phyloP scores from a whole-genome alignment of 2,113 vertebrate species.

The Uropsilus gracilis region DNA sequence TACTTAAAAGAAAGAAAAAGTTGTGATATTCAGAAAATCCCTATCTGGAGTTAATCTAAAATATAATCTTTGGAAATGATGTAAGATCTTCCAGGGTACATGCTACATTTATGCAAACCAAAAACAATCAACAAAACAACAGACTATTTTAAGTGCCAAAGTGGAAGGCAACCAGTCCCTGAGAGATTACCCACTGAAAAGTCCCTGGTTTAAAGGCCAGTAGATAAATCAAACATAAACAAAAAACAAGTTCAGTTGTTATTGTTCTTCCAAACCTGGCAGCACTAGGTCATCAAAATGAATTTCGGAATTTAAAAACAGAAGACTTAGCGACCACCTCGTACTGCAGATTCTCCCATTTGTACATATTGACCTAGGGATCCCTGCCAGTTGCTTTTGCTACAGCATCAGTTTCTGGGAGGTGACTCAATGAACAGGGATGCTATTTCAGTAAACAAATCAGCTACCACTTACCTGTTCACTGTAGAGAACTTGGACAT shows the following conservation, averaged over 20 bases:
- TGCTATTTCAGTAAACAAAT: neutral
- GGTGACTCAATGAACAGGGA: neutral
- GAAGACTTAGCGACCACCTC: neutral
- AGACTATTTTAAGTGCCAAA: neutral
- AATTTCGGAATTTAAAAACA: conserved; percentile 38
- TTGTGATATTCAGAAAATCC: neutral
- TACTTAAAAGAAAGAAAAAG: conserved; percentile 1
- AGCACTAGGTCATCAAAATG: conserved; percentile 41
- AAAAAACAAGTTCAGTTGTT: conserved; percentile 37
- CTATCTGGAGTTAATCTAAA: neutral
- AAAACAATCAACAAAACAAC: conserved; percentile 1
- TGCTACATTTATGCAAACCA: conserved; percentile 25
- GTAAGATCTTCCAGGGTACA: neutral
- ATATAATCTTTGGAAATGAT: neutral
- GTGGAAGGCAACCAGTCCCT: neutral
- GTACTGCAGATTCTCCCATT: neutral
- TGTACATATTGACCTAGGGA: neutral
- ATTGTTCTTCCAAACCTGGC: conserved; percentile 19
- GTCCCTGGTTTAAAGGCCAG: neutral
- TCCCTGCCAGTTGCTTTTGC: rapidly evolving
- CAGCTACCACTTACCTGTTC: conserved; percentile 91
- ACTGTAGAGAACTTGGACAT: conserved; percentile 99
- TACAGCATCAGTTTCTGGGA: neutral
- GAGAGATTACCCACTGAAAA: conserved; percentile 1
- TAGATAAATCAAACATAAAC: conserved; percentile 6